Conservation (phyloP, 2,113 vertebrate species). For the Ptychochromis oligacanthus region DNA sequence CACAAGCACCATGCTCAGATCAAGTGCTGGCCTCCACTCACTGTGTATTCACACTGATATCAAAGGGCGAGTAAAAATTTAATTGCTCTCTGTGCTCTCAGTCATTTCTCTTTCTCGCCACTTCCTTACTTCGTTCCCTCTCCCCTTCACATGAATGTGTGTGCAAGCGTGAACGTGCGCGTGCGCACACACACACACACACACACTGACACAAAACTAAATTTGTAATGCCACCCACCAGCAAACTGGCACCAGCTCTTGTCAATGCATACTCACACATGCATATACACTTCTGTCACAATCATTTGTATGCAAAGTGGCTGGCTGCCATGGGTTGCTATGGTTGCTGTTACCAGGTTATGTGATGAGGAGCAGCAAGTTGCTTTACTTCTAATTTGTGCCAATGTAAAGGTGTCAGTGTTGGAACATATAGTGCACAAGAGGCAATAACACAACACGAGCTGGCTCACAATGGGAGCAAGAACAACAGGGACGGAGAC, state of each 20-base stretch:
- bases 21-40: slow-evolving; percentile 36
- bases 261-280: slow-evolving; percentile 61
- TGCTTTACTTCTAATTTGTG: slow-evolving; percentile 51
- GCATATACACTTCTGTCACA: slow-evolving; percentile 59
- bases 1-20: slow-evolving; percentile 48
- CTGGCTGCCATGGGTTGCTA: slow-evolving; percentile 67
- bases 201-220: slow-evolving; percentile 25
- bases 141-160: slow-evolving; percentile 4
- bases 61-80: slow-evolving; percentile 55
- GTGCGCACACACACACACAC: not conserved
- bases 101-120: slow-evolving; percentile 38
- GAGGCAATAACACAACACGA: slow-evolving; percentile 17
- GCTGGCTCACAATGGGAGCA: not conserved
- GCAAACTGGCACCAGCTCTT: slow-evolving; percentile 66
- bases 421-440: slow-evolving; percentile 14
- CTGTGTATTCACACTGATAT: slow-evolving; percentile 53
- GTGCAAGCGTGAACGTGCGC: not conserved
- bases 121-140: not conserved
- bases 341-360: slow-evolving; percentile 74
- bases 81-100: slow-evolving; percentile 66
- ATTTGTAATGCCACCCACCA: slow-evolving; percentile 63
- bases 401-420: slow-evolving; percentile 37
- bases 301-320: slow-evolving; percentile 74
- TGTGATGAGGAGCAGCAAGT: slow-evolving; percentile 61
- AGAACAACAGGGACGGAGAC: not conserved